phyloP scores from a whole-genome alignment of 2,113 vertebrate species.

The Microcebus jonahi region DNA sequence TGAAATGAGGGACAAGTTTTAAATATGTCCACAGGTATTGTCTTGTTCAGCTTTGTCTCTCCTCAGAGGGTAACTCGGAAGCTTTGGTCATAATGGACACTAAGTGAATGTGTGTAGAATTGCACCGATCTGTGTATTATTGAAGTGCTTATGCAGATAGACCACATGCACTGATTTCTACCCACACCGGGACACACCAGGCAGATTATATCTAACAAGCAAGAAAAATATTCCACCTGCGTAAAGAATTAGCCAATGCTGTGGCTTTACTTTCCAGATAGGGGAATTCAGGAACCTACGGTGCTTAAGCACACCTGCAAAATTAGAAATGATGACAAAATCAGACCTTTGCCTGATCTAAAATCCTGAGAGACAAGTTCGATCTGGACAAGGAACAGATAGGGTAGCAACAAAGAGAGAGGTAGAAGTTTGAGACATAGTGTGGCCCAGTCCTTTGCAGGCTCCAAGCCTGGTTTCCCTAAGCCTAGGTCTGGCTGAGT shows the following conservation, averaged over 20 bases:
- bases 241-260: neutral
- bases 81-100: neutral
- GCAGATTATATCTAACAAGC: conserved; percentile 8
- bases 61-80: neutral
- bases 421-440: neutral
- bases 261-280: neutral
- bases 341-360: neutral
- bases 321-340: neutral
- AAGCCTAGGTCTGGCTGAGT: neutral
- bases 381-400: neutral
- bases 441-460: neutral
- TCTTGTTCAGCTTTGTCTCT: neutral
- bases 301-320: neutral
- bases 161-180: neutral
- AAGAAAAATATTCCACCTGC: neutral
- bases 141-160: neutral
- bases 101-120: neutral
- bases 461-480: neutral
- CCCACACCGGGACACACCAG: neutral
- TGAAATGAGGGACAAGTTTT: neutral
- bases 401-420: neutral
- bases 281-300: neutral
- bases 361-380: neutral
- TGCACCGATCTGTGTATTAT: neutral
- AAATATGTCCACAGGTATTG: neutral